These are phyloP conservation scores for Girardinichthys multiradiatus DNA, from an alignment of 2,113 vertebrate genomes.

Conservation along the genomic window DNA sequence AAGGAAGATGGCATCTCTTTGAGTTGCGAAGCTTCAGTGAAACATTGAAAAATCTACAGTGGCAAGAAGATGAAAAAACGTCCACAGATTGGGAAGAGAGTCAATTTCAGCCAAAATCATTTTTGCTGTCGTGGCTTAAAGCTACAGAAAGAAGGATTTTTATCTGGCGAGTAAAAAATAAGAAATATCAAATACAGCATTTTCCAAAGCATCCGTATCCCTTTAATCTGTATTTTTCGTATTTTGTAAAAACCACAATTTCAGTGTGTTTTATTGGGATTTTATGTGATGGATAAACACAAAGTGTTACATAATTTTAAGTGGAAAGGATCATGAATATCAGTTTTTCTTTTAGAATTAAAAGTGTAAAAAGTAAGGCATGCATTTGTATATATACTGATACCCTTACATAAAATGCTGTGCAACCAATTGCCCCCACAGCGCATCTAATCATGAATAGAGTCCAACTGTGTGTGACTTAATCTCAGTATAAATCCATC, in stretches of 20 bases:
- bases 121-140: background rate
- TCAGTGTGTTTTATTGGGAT: background rate
- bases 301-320: background rate
- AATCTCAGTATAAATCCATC: no score
- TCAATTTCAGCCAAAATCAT: slow-evolving; percentile 2
- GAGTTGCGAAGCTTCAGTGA: slow-evolving; percentile 5
- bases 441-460: no score
- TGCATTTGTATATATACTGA: no score
- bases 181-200: background rate
- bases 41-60: slow-evolving; percentile 14
- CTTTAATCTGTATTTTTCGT: background rate
- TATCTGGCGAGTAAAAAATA: background rate
- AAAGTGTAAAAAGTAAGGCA: background rate
- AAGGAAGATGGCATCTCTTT: background rate
- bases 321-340: background rate
- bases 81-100: background rate
- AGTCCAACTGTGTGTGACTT: no score
- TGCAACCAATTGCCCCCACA: no score
- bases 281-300: background rate
- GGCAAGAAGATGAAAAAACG: background rate
- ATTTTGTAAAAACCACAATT: background rate
- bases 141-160: slow-evolving; percentile 7
- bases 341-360: background rate
- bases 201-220: background rate
- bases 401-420: no score